These are phyloP conservation scores for Eupithecia pulchellata DNA, from an alignment of 2,888 invertebrate species.

Conservation along the genomic window DNA sequence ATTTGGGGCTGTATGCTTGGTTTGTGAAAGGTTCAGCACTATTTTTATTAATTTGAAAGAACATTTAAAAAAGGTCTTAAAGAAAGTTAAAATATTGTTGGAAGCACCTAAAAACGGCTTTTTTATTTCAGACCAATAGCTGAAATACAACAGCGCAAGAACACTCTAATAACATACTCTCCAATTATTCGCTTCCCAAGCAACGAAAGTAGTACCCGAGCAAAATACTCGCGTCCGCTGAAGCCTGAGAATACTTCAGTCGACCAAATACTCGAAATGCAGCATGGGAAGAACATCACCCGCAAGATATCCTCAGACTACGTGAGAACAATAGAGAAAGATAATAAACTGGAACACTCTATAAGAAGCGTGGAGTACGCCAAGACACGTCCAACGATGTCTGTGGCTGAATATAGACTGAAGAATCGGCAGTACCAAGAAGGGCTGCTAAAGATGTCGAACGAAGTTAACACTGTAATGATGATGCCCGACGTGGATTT, in stretches of 20 bases:
- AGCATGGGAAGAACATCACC: slow-evolving; percentile 62
- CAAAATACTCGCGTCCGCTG: slow-evolving; percentile 51
- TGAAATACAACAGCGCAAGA: slow-evolving; percentile 48
- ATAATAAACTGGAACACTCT: slow-evolving; percentile 56
- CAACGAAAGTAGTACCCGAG: slow-evolving; percentile 49
- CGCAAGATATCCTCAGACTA: slow-evolving; percentile 75
- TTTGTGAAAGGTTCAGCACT: not conserved
- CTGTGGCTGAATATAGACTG: slow-evolving; percentile 64
- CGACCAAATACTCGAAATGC: slow-evolving; percentile 62
- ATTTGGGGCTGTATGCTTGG: no score
- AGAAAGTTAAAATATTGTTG: not conserved
- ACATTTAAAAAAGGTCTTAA: not conserved
- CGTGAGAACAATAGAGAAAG: slow-evolving; percentile 65
- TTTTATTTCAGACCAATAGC: slow-evolving; percentile 52
- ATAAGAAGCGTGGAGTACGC: slow-evolving; percentile 67
- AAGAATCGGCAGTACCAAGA: slow-evolving; percentile 60
- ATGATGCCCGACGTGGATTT: slow-evolving; percentile 32
- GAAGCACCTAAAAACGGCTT: not conserved
- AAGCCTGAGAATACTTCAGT: slow-evolving; percentile 49
- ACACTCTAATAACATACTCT: slow-evolving; percentile 55
- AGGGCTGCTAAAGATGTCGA: slow-evolving; percentile 31
- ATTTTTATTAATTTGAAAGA: not conserved
- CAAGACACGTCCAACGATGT: slow-evolving; percentile 63
- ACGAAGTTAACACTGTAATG: slow-evolving; percentile 32
- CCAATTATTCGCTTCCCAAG: slow-evolving; percentile 47